phyloP scores from a whole-genome alignment of 1,140 invertebrate genomes.

The Bombus waltoni region DNA sequence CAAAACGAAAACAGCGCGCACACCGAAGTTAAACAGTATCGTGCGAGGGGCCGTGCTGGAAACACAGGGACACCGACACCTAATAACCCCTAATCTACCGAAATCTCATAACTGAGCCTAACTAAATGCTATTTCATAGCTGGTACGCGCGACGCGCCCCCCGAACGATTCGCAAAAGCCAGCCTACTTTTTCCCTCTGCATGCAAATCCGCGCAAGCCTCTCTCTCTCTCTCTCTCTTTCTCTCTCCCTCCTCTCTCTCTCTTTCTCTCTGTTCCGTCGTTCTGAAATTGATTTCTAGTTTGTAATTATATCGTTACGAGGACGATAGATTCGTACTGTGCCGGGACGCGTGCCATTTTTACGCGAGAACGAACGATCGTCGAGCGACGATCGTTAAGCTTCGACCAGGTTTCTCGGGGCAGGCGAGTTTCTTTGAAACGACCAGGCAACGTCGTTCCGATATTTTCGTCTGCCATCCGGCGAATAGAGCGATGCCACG shows the following conservation, averaged over 20 bases:
- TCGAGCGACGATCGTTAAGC: too few relatives aligned
- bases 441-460: accelerated
- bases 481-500: conserved; percentile 1
- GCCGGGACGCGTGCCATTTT: too few relatives aligned
- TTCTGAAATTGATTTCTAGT: conserved; percentile 20
- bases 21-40: conserved; percentile 59
- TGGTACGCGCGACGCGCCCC: conserved; percentile 42
- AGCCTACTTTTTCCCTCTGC: neutral
- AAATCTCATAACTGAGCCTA: conserved; percentile 73
- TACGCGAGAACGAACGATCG: too few relatives aligned
- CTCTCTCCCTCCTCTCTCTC: too few relatives aligned
- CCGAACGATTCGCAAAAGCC: neutral
- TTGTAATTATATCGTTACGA: conserved; percentile 19
- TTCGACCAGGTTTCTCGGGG: too few relatives aligned
- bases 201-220: neutral
- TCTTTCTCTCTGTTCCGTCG: neutral
- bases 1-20: conserved; percentile 64
- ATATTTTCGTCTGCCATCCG: too few relatives aligned
- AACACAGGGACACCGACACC: conserved; percentile 73
- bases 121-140: conserved; percentile 73
- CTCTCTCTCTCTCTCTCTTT: too few relatives aligned
- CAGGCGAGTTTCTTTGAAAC: accelerated
- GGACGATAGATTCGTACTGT: too few relatives aligned
- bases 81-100: conserved; percentile 75
- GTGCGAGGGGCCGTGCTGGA: conserved; percentile 54